Conservation (phyloP, 2,113 vertebrate species). For the Oncorhynchus kisutch region DNA sequence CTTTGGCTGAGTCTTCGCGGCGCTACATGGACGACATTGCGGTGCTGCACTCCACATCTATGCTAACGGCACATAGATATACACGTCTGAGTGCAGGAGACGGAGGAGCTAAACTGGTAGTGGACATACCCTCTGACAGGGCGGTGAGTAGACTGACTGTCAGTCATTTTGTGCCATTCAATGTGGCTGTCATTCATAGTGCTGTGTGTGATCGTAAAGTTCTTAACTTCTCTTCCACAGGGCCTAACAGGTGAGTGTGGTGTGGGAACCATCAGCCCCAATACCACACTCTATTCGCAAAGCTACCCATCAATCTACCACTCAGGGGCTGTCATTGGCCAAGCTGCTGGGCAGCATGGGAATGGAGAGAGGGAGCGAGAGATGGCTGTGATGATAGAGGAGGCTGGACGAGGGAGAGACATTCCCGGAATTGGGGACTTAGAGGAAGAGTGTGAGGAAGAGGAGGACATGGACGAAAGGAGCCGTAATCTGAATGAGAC, state of each 20-base stretch:
- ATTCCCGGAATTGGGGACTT: conserved; percentile 64
- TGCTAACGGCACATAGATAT: conserved; percentile 72
- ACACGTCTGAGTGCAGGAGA: conserved; percentile 48
- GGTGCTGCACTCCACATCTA: conserved; percentile 83
- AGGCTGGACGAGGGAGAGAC: conserved; percentile 50
- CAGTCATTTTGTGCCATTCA: background rate
- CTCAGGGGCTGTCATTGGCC: conserved; percentile 39
- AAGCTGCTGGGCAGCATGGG: conserved; percentile 44
- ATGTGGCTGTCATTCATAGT: too few relatives aligned
- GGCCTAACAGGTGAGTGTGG: conserved; percentile 48
- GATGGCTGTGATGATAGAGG: conserved; percentile 39
- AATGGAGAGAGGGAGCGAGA: conserved; percentile 63
- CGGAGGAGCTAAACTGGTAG: conserved; percentile 43
- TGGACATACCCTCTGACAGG: conserved; percentile 58
- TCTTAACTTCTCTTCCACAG: conserved; percentile 36
- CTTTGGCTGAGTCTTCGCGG: conserved; percentile 80
- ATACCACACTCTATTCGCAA: conserved; percentile 72
- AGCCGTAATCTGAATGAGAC: conserved; percentile 72
- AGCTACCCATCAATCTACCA: conserved; percentile 83
- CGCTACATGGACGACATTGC: conserved; percentile 88
- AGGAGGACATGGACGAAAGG: conserved; percentile 71
- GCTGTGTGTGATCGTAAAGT: too few relatives aligned
- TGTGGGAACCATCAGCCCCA: conserved; percentile 63
- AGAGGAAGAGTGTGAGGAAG: conserved; percentile 65
- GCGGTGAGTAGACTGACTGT: conserved; percentile 44